phyloP scores from a whole-genome alignment of 2,888 invertebrate genomes.

The Blastobasis lacticolella region DNA sequence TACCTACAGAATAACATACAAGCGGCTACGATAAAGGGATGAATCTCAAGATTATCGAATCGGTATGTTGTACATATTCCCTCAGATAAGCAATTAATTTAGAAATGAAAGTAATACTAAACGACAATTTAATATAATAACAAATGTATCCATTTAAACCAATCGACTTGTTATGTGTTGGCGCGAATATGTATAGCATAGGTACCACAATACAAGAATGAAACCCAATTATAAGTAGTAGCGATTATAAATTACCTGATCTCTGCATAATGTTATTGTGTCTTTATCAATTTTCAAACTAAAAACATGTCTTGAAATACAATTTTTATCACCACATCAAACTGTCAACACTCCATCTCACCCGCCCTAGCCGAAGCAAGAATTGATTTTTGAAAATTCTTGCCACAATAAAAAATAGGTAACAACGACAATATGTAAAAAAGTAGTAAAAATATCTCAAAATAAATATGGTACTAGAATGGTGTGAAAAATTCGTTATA shows the following conservation, averaged over 20 bases:
- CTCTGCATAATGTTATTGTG: conserved; percentile 58
- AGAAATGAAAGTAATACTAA: too few relatives aligned
- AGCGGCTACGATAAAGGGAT: too few relatives aligned
- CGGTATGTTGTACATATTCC: too few relatives aligned
- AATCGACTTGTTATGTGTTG: conserved; percentile 12
- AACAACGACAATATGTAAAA: neutral
- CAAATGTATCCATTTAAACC: too few relatives aligned
- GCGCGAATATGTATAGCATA: conserved; percentile 25
- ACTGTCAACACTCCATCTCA: conserved; percentile 55
- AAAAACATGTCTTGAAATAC: conserved; percentile 59
- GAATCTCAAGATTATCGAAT: too few relatives aligned
- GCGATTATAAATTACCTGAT: conserved; percentile 48
- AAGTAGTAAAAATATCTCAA: neutral
- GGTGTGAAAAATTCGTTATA: too few relatives aligned
- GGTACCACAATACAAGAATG: neutral
- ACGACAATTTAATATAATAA: too few relatives aligned
- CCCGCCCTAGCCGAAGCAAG: conserved; percentile 43
- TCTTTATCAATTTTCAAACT: conserved; percentile 42
- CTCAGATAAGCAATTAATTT: too few relatives aligned
- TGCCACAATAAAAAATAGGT: conserved; percentile 27
- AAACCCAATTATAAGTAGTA: too few relatives aligned
- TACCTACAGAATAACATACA: too few relatives aligned
- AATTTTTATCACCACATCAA: conserved; percentile 47
- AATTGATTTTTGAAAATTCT: conserved; percentile 48
- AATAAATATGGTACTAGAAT: too few relatives aligned